A percentile compares a stretch with the other conserved stretches of the same genome.
These are phyloP conservation scores for Xylota sylvarum DNA, from an alignment of 2,888 invertebrate genomes.

Conservation along the genomic window DNA sequence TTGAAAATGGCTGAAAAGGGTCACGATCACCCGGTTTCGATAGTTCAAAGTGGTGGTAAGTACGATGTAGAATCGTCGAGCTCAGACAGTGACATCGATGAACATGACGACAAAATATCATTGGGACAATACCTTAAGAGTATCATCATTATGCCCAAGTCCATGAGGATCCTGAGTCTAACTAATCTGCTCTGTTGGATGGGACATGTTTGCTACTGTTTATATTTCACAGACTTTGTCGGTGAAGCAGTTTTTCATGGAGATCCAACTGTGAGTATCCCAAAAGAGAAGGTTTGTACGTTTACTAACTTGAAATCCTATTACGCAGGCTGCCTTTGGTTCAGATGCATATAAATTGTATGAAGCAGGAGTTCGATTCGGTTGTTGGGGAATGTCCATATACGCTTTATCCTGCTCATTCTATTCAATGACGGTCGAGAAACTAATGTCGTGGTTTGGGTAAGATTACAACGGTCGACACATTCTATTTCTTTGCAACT, in stretches of 20 bases:
- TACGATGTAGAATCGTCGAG: constrained; percentile 31
- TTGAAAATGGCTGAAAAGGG: constrained; percentile 79
- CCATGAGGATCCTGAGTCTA: constrained; percentile 86
- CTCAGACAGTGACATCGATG: constrained; percentile 47
- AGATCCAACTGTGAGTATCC: constrained; percentile 84
- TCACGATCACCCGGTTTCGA: neutral
- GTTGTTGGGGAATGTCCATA: constrained; percentile 85
- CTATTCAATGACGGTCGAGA: constrained; percentile 84
- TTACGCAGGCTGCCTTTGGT: constrained; percentile 79
- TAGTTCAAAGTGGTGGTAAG: neutral
- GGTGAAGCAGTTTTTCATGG: constrained; percentile 88
- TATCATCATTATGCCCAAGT: constrained; percentile 87
- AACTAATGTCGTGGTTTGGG: constrained; percentile 83
- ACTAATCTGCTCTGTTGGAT: constrained; percentile 89
- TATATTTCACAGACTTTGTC: constrained; percentile 89
- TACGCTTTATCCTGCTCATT: constrained; percentile 85
- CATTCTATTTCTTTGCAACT: neutral
- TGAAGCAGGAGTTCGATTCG: constrained; percentile 84
- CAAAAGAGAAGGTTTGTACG: neutral
- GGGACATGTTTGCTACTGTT: constrained; percentile 88
- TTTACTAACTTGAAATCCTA: neutral
- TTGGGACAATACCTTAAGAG: constrained; percentile 85
- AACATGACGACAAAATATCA: constrained; percentile 79
- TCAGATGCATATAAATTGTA: constrained; percentile 80
- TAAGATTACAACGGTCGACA: constrained; percentile 75